Conservation (phyloP, 2,113 vertebrate genomes). For the Psittacus erithacus region DNA sequence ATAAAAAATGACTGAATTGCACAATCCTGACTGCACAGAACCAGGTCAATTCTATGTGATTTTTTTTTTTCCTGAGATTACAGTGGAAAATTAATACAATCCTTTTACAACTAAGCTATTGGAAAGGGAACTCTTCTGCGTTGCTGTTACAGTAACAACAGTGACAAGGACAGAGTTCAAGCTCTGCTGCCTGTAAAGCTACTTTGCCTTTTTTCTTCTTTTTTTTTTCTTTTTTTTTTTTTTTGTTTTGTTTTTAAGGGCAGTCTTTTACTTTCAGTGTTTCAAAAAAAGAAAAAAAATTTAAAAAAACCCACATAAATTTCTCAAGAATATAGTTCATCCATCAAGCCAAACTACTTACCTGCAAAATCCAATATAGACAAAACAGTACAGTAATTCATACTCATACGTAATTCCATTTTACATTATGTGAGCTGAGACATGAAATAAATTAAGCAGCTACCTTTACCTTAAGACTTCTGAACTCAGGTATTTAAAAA, state of each 20-base stretch:
- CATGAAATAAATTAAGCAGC: neutral
- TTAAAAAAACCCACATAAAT: neutral
- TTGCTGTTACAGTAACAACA: neutral
- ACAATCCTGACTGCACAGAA: neutral
- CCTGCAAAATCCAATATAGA: neutral
- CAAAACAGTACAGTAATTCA: neutral
- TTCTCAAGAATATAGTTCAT: neutral
- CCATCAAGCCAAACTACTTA: neutral
- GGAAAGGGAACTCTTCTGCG: neutral
- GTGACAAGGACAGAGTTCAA: neutral
- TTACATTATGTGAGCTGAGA: neutral
- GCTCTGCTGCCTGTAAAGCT: neutral
- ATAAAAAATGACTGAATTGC: neutral
- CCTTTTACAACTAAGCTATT: neutral
- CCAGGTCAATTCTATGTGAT: neutral
- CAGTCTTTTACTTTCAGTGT: neutral
- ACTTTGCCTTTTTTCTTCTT: neutral
- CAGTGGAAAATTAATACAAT: neutral
- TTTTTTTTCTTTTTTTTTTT: neutral
- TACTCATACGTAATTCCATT: neutral
- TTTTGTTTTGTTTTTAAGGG: neutral
- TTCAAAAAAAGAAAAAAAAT: neutral
- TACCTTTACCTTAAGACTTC: neutral
- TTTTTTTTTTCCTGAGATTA: neutral
- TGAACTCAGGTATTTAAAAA: neutral